Evolutionary conservation across 2,888 invertebrate species (phyloP).

Genomic region (Antheraea assamensis): DNA sequence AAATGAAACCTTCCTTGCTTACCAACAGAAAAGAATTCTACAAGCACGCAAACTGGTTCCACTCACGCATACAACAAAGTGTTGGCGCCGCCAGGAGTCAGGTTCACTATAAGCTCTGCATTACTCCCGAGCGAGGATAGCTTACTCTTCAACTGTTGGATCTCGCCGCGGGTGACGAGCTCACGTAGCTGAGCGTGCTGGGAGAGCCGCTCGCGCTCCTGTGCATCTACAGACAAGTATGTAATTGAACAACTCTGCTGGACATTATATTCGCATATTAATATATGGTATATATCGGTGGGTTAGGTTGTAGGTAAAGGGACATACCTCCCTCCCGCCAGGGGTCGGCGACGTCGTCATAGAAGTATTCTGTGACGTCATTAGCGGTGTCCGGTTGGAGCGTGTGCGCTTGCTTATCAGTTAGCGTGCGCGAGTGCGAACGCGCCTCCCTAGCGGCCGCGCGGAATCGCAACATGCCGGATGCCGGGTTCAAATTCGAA

Average conservation of each 20-base stretch:
- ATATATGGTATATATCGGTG: not conserved
- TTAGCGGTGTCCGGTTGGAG: conserved; percentile 81
- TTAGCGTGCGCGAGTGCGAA: conserved; percentile 26
- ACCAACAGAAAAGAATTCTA: no score
- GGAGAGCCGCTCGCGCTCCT: conserved; percentile 88
- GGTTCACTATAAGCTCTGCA: conserved; percentile 90
- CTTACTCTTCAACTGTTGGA: conserved; percentile 83
- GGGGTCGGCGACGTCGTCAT: conserved; percentile 84
- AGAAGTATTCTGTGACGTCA: conserved; percentile 87
- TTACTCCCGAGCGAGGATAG: conserved; percentile 85
- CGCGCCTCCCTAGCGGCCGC: conserved; percentile 36
- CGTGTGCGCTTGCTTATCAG: conserved; percentile 30
- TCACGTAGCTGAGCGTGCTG: conserved; percentile 90
- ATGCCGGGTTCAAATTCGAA: conserved; percentile 21
- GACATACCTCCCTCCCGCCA: conserved; percentile 59
- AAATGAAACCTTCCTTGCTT: no score
- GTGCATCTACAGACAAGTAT: conserved; percentile 77
- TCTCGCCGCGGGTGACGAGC: conserved; percentile 89
- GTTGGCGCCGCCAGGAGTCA: conserved; percentile 94
- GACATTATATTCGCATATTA: no score
- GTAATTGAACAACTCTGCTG: no score
- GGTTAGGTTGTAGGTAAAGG: conserved; percentile 84
- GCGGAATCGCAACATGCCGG: conserved; percentile 41
- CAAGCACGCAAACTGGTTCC: no score
- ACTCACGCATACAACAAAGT: conserved; percentile 93